A percentile compares a stretch with the other conserved stretches of the same genome.
These are phyloP conservation scores for Malurus alboscapulatus DNA, from an alignment of 2,113 vertebrate genomes.

Conservation along the genomic window DNA sequence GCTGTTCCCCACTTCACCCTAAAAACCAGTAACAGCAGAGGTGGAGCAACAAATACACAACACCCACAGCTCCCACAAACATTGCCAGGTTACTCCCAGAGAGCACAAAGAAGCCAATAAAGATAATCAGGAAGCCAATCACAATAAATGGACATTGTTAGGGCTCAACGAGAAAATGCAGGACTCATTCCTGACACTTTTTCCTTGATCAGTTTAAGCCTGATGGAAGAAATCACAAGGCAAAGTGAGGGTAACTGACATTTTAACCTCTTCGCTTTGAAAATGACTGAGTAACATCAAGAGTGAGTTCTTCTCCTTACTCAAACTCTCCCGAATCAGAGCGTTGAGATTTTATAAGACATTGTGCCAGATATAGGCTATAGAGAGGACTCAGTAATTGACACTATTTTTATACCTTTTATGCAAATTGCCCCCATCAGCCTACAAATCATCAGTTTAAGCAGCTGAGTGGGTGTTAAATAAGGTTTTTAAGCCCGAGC, in stretches of 20 bases:
- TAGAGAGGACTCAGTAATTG: not conserved
- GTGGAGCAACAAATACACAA: not conserved
- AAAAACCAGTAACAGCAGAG: not conserved
- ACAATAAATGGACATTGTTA: fast-evolving
- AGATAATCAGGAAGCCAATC: not conserved
- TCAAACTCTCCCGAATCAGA: not conserved
- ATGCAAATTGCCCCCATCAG: conserved; percentile 2
- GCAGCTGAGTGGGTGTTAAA: conserved; percentile 7
- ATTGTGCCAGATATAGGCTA: not conserved
- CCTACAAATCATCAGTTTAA: not conserved
- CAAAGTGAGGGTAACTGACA: not conserved
- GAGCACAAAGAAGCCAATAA: not conserved
- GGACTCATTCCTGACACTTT: not conserved
- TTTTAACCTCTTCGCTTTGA: not conserved
- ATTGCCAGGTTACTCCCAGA: not conserved
- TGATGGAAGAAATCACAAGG: not conserved
- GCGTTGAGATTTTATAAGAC: not conserved
- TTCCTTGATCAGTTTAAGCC: not conserved
- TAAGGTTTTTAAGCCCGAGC: not conserved
- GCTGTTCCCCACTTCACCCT: not conserved
- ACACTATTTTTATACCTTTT: not conserved
- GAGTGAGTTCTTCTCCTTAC: not conserved
- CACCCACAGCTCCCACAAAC: not conserved
- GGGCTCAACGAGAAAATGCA: not conserved
- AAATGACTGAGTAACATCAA: not conserved